Evolutionary conservation across 2,113 vertebrate species (phyloP), one percentile per base, ranked within the genome.

Genomic region (Phalacrocorax carbo): DNA sequence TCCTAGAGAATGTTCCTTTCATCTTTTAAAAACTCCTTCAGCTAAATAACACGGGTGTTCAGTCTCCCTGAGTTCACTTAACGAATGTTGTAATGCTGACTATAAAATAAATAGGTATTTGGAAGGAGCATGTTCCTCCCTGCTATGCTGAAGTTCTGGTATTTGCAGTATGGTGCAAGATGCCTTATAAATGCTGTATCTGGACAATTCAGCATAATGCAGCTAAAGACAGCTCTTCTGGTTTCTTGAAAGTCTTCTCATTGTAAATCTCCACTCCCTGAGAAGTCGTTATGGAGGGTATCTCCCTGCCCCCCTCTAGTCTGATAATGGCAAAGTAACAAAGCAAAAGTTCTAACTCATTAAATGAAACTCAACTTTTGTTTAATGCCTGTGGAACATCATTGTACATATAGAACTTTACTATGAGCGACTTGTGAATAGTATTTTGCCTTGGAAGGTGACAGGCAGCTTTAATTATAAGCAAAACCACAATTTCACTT

Each of bases 1-100:
- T 95, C 62, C 78, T 94, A 57, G 51, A 88, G 70, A 76, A 94
- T 66, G 42, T 91, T 91, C 44, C 66, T 94, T 92, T 95, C 79
- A 95, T 95, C 78, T 93, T 94, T 85, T 85, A 87, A 91, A 93
- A 94, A 76, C 40, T 42, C 26, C 71, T 95, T 72, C 81, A 85
- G 70, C 60, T 92, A 80, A 94, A 73, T 87, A 77, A 70, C 80
- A 70, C 4, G 6, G 20, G 12, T 86, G 55, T 80, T 91, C 66
- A 77, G 36, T 76, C 58, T 95, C 40, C 46, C 12, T 29, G 36
- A 61, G 36, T 51, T 91, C 54, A 52, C 36, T 86, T 52, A 90
- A 60, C 2, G 1, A 48, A 19, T 78, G 38, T 57, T 94, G 19
- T 66, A 88, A 75, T 55, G 19, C 29, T 88, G 88, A 51, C 79